These are phyloP conservation scores for Pachliopta kotzebuea DNA, from an alignment of 2,888 invertebrate genomes.

Conservation along the genomic window DNA sequence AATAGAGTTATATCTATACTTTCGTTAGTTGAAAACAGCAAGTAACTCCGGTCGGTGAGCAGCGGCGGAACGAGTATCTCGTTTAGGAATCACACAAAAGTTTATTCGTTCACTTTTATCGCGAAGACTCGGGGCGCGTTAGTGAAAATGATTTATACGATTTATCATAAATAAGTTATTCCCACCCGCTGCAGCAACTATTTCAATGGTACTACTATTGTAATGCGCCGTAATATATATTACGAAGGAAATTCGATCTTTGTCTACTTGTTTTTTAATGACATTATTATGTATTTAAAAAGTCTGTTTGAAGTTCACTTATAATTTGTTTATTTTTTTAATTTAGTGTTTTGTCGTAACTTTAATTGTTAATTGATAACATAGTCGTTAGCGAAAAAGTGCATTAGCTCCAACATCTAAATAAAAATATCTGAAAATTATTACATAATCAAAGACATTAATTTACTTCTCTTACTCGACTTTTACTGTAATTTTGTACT, in stretches of 20 bases:
- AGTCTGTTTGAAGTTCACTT: no score
- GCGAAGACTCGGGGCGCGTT: constrained; percentile 60
- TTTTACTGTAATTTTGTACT: no score
- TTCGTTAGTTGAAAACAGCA: constrained; percentile 25
- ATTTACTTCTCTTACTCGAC: no score
- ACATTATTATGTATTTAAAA: background rate
- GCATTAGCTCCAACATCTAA: no score
- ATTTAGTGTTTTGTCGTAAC: no score
- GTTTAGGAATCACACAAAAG: constrained; percentile 71
- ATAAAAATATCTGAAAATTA: background rate
- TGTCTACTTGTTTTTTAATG: background rate
- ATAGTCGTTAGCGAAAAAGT: no score
- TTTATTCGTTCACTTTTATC: constrained; percentile 77
- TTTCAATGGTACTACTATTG: constrained; percentile 35
- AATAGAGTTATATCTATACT: constrained; percentile 30
- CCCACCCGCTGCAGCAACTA: constrained; percentile 65
- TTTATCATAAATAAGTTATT: constrained; percentile 79
- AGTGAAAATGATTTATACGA: constrained; percentile 77
- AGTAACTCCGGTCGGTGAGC: constrained; percentile 34
- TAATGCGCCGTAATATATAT: constrained; percentile 40
- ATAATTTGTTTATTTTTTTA: no score
- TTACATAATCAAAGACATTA: background rate
- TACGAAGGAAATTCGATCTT: constrained; percentile 45
- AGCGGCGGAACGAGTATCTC: constrained; percentile 58
- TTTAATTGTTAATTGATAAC: no score